These are phyloP conservation scores for Sthenelais limicola DNA, from an alignment of 2,888 invertebrate species.

Conservation along the genomic window DNA sequence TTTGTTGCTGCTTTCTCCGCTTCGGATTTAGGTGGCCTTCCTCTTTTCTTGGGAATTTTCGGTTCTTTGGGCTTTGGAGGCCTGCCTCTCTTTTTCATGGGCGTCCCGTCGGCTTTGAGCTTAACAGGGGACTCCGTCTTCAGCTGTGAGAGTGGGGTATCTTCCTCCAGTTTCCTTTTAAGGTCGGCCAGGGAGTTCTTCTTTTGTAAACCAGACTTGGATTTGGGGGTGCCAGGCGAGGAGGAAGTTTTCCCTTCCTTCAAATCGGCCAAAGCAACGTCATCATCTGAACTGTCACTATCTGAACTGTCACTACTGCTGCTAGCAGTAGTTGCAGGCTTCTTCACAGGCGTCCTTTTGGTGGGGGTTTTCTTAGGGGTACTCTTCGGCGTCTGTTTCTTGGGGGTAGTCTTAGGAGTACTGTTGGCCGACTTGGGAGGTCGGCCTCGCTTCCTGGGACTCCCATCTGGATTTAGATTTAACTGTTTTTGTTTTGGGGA, in stretches of 20 bases:
- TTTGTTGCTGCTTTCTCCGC: conserved; percentile 54
- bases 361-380: neutral
- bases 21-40: conserved; percentile 51
- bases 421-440: conserved; percentile 32
- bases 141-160: conserved; percentile 7
- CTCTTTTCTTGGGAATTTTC: conserved; percentile 33
- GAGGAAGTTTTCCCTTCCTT: conserved; percentile 17
- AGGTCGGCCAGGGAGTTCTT: conserved; percentile 52
- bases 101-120: conserved; percentile 16
- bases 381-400: conserved; percentile 9
- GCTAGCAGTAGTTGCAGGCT: neutral
- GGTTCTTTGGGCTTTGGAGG: conserved; percentile 10
- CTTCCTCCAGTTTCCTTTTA: conserved; percentile 48
- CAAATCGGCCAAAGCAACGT: conserved; percentile 39
- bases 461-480: conserved; percentile 15
- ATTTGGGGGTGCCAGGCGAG: neutral
- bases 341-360: conserved; percentile 19
- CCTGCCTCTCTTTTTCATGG: conserved; percentile 41
- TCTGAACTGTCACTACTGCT: conserved; percentile 17
- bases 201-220: neutral
- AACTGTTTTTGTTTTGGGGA: conserved; percentile 20
- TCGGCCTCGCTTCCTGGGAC: conserved; percentile 21
- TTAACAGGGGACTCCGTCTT: conserved; percentile 13
- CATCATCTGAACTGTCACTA: conserved; percentile 40
- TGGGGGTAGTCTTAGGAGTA: conserved; percentile 25